Conservation (phyloP, 2,797 vertebrate species). For the Centropyge bicolor region DNA sequence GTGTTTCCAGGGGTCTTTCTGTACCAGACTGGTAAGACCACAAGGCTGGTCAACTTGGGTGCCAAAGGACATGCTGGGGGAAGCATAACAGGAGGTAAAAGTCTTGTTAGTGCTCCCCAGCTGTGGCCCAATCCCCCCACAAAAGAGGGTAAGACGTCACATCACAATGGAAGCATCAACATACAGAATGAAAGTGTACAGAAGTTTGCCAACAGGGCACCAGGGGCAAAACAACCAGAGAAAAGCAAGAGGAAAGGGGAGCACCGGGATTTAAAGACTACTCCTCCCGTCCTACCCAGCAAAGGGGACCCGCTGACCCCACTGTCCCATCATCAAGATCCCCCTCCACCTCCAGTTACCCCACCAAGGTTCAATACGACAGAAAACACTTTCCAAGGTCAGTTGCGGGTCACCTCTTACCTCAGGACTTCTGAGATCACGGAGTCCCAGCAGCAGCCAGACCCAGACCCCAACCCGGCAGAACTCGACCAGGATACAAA, state of each 20-base stretch:
- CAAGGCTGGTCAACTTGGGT: slow-evolving; percentile 83
- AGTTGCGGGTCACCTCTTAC: slow-evolving; percentile 87
- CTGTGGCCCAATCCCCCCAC: slow-evolving; percentile 80
- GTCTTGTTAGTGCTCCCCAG: slow-evolving; percentile 72
- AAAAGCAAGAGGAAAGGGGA: slow-evolving; percentile 58
- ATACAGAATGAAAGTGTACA: slow-evolving; percentile 65
- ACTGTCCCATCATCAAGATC: slow-evolving; percentile 35
- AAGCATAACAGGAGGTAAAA: slow-evolving; percentile 63
- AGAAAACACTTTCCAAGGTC: slow-evolving; percentile 55
- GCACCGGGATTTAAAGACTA: slow-evolving; percentile 48
- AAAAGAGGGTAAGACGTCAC: slow-evolving; percentile 72
- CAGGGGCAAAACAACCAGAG: slow-evolving; percentile 53
- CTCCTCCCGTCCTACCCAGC: slow-evolving; percentile 28
- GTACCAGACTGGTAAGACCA: slow-evolving; percentile 87
- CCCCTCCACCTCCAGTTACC: slow-evolving; percentile 21
- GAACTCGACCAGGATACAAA: slow-evolving; percentile 62
- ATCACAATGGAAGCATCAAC: slow-evolving; percentile 77
- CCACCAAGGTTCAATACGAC: slow-evolving; percentile 79
- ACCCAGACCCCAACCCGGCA: slow-evolving; percentile 72
- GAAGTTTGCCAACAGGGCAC: slow-evolving; percentile 65
- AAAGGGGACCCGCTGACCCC: slow-evolving; percentile 44
- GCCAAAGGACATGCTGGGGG: slow-evolving; percentile 71
- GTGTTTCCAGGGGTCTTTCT: slow-evolving; percentile 91
- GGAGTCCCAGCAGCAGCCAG: slow-evolving; percentile 81
- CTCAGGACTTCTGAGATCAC: slow-evolving; percentile 88